A percentile compares a stretch with the other conserved stretches of the same genome.
phyloP scores from a whole-genome alignment of 2,888 invertebrate species.

The Liposcelis brunnea region DNA sequence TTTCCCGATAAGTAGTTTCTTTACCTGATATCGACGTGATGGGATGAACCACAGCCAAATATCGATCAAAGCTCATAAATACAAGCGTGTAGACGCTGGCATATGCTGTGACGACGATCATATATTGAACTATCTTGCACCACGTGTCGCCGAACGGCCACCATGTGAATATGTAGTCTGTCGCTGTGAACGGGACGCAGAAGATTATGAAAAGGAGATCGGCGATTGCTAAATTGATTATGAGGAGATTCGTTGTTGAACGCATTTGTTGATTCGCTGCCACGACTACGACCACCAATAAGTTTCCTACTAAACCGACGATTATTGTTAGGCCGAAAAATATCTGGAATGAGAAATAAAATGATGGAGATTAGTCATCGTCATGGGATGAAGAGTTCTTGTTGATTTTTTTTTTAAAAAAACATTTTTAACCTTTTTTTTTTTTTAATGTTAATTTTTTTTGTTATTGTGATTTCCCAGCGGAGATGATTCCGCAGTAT shows the following conservation, averaged over 20 bases:
- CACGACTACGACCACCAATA: constrained; percentile 73
- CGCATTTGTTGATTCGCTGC: constrained; percentile 80
- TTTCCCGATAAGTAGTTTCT: too few species aligned
- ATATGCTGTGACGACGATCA: constrained; percentile 82
- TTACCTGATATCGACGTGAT: constrained; percentile 60
- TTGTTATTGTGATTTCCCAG: too few species aligned
- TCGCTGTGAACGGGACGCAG: constrained; percentile 87
- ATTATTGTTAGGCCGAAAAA: background rate
- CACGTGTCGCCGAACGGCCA: constrained; percentile 86
- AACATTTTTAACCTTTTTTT: too few species aligned
- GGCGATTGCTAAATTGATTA: constrained; percentile 77
- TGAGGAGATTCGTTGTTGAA: constrained; percentile 80
- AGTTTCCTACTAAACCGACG: constrained; percentile 26
- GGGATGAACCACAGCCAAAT: constrained; percentile 85
- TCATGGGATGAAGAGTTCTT: too few species aligned
- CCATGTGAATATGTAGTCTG: constrained; percentile 67
- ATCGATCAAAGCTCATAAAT: constrained; percentile 82
- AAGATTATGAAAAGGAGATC: constrained; percentile 83
- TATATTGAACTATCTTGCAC: constrained; percentile 82
- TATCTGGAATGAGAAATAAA: background rate
- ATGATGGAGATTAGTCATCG: too few species aligned
- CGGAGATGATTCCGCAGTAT: too few species aligned
- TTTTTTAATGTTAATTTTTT: too few species aligned
- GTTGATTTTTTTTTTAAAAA: too few species aligned
- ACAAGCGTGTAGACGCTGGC: constrained; percentile 87